Evolutionary conservation across 2,888 invertebrate species (phyloP), one percentile per base, ranked within the genome.

Genomic region (Apomyelois bistriatella): DNA sequence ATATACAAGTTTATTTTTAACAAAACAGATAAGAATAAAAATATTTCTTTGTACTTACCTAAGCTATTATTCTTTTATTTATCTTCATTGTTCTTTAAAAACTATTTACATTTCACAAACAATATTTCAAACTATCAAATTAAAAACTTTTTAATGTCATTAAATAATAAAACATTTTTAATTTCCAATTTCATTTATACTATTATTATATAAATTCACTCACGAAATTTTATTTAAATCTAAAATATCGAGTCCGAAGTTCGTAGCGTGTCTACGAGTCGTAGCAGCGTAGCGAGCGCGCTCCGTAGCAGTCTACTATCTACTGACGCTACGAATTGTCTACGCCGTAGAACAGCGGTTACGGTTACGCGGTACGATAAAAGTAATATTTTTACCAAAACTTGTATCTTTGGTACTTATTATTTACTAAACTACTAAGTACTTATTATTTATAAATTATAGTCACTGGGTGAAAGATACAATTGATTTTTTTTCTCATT

Each of bases 291-390:
- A 72, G 76, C 85, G 80, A 62, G 74, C 67, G 74, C 61, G 52
- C 74, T 63, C 65, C 75, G 76, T 76, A 80, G 74, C 81, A 68
- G 59, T 66, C 66, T 69, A 67, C 70, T 72, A 68, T 72, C 76
- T 74, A 85, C 85, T 85, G 81, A 61, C 77, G 82, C 78, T 80
- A 79, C 78, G 75, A 60, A 56, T 58, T 48, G 58, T 63, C 77
- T 76, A 81, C 82, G 78, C 63, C 72, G 74, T 75, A 76, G 73
- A 22, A 22, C 22, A 22, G 22, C 22, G 22, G n/a, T n/a, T n/a
- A n/a, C n/a, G n/a, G n/a, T n/a, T n/a, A n/a, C n/a, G n/a, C n/a
- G n/a, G 22, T 22, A 22, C 22, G 22, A 2, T 22, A 5, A 22
- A 22, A 22, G 22, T 22, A 22, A 22, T 22, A 22, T 22, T 22